Base-by-base conservation (phyloP, 2,888 invertebrate genomes). In the Melitaea athalia region DNA sequence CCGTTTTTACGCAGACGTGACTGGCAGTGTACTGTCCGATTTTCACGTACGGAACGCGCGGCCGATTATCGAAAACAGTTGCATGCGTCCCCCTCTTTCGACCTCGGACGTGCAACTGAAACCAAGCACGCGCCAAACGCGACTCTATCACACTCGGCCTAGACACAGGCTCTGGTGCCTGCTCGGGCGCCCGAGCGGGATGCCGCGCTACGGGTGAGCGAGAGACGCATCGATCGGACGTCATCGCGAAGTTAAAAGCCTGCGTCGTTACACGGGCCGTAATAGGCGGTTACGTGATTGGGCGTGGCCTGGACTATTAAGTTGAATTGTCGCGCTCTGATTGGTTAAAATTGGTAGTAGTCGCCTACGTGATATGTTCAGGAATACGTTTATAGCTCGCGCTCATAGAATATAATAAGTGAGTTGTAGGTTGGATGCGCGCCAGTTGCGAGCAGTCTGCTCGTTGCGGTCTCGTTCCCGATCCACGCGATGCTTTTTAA, bases 261-360 rank as follows among this genome's bases (percentile, higher is more conserved):
- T 91, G 87, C 91, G 88, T 91, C 91, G 92, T 92, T 91, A 92
- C 89, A 90, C 91, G 88, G 87, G 83, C 89, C 88, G 91, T 92
- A 92, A 92, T 92, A 92, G 92, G 92, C 92, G 92, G 92, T 89
- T 92, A 92, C 92, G 92, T 92, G 92, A 92, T 86, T 85, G 92
- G 93, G 93, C 92, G 93, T 92, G 93, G 93, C 87, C 79, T 84
- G 72, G 82, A 83, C 91, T 91, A 92, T 92, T 92, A 92, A 92
- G 90, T 90, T 89, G 91, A 91, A 91, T 89, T 88, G 91, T 90
- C 89, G 91, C 88, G 84, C 82, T 85, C 88, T 90, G 93, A 93
- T 93, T 93, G 93, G 93, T 91, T 92, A 84, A 88, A 91, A 92
- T 92, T 87, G 92, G 88, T 90, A 88, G 89, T 92, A 92, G 91